Base-by-base conservation (phyloP, 2,113 vertebrate genomes). In the Arothron firmamentum region DNA sequence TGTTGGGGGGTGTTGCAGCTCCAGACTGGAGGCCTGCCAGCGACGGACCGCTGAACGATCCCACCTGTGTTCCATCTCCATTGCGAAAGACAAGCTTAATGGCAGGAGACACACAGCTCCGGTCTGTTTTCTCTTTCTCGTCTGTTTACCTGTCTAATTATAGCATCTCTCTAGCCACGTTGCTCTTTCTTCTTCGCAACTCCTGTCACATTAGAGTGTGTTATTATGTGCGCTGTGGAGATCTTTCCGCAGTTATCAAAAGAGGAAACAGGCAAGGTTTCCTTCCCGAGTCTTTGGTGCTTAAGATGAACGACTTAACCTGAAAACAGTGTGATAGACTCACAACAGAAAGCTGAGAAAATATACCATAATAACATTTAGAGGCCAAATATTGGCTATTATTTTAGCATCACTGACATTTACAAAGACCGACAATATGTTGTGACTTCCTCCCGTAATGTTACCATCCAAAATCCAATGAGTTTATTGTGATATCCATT, bases 171-270 rank as follows among this genome's bases (percentile, higher is more conserved):
- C 25, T 48, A 17, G 20, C 41, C 56, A 47, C 51, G 12, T 52
- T 59, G 47, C 45, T 57, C 71, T 70, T 56, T 56, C 67, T 71
- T 71, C 41, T 46, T 31, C 78, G 72, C 50, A 55, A 20, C 62
- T 60, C 25, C 49, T 62, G 59, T 73, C 64, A 75, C 67, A 67
- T 78, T 69, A 58, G 55, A 60, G 57, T 64, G 63, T 48, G 42
- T 59, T 45, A 69, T 75, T 68, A 67, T 77, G 65, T 59, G 31
- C 23, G 65, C 10, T 55, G 25, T n/a, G n/a, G 31, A 73, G 28
- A 69, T 59, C 42, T 73, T 56, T n/a, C 14, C 9, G 1, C 5
- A 41, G 20, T 57, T 59, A 77, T 68, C 57, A 75, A 52, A 59
- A 62, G 31, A 1, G 51, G 43, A 73, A 67, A 61, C 17, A 19